phyloP scores from a whole-genome alignment of 2,113 vertebrate genomes.

The Nothobranchius kuhntae region DNA sequence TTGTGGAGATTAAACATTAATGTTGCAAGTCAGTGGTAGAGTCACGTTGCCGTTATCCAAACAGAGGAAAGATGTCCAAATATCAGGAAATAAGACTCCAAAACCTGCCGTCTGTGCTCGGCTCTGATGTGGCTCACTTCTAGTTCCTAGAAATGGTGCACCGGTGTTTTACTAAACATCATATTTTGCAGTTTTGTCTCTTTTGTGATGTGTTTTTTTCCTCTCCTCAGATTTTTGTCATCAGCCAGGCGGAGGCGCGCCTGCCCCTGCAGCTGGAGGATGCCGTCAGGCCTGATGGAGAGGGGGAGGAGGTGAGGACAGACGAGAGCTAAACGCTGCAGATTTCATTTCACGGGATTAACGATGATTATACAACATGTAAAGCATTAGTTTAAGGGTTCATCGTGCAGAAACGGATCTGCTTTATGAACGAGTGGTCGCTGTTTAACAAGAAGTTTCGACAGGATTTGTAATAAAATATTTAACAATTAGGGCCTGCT shows the following conservation, averaged over 20 bases:
- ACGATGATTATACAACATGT: not conserved
- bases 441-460: not conserved
- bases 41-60: no score
- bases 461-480: not conserved
- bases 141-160: no score
- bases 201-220: constrained; percentile 6
- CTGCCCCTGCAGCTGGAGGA: constrained; percentile 96
- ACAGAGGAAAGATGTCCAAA: no score
- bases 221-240: constrained; percentile 89
- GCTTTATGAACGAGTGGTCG: not conserved
- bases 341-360: not conserved
- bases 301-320: constrained; percentile 93
- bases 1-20: no score
- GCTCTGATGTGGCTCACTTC: no score
- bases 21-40: no score
- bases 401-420: not conserved
- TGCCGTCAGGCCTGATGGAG: constrained; percentile 90
- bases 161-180: not conserved
- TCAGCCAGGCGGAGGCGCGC: constrained; percentile 93
- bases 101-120: no score
- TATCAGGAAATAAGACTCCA: no score
- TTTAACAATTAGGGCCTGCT: constrained; percentile 1
- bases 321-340: not conserved
- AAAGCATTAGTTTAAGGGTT: not conserved
- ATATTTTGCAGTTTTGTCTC: constrained; percentile 15